These are phyloP conservation scores for Polietes domitor DNA, from an alignment of 2,888 invertebrate species.

Conservation along the genomic window DNA sequence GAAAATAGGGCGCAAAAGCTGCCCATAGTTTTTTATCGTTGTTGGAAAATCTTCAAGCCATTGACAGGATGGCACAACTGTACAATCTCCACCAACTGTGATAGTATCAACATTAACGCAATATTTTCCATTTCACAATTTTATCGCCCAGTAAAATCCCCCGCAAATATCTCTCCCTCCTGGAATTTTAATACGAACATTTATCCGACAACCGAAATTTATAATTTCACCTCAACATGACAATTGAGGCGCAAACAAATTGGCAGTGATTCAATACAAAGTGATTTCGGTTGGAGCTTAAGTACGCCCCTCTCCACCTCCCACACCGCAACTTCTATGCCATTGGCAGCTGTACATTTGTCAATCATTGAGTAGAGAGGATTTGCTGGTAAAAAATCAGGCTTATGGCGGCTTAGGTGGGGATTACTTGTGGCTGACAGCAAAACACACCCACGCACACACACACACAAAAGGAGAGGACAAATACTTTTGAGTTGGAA, in stretches of 20 bases:
- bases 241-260: constrained; percentile 40
- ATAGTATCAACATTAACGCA: neutral
- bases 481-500: neutral
- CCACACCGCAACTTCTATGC: neutral
- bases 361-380: constrained; percentile 37
- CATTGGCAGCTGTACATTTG: constrained; percentile 6
- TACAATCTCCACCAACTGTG: neutral
- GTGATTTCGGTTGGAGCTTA: neutral
- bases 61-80: constrained; percentile 48
- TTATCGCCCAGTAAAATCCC: neutral
- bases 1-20: no score
- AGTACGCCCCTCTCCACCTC: neutral
- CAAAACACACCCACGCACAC: neutral
- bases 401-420: constrained; percentile 45
- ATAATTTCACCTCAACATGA: neutral
- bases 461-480: neutral
- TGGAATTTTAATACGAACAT: neutral
- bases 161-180: neutral
- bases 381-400: constrained; percentile 52
- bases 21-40: no score
- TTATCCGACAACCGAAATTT: constrained; percentile 1
- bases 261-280: neutral
- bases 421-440: constrained; percentile 47
- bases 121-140: neutral
- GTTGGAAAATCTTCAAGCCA: constrained; percentile 12